A percentile compares a stretch with the other conserved stretches of the same genome.
These are phyloP conservation scores for Melipona beecheii DNA, from an alignment of 2,888 invertebrate genomes.

Conservation along the genomic window DNA sequence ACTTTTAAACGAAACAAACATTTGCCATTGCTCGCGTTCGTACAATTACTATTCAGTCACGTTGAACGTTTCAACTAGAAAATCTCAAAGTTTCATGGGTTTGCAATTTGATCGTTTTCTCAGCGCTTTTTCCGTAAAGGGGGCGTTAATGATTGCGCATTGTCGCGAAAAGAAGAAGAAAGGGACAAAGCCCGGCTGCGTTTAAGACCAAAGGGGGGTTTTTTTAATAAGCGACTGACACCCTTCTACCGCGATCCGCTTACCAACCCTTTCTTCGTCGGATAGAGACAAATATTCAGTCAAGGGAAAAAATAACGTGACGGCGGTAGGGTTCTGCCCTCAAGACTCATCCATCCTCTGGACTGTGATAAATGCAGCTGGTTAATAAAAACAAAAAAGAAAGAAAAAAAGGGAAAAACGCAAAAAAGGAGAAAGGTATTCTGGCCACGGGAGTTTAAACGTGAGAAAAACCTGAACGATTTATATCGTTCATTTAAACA, in stretches of 20 bases:
- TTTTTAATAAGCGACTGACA: conserved; percentile 77
- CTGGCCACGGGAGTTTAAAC: conserved; percentile 15
- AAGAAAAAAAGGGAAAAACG: not conserved
- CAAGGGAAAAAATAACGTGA: conserved; percentile 68
- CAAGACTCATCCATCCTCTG: conserved; percentile 67
- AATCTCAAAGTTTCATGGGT: conserved; percentile 23
- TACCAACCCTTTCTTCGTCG: conserved; percentile 70
- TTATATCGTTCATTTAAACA: conserved; percentile 42
- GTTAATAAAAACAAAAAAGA: conserved; percentile 63
- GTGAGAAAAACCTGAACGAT: conserved; percentile 38
- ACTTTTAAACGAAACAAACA: too few species aligned
- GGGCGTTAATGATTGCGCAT: conserved; percentile 75
- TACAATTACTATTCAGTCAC: not conserved
- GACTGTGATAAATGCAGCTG: conserved; percentile 74
- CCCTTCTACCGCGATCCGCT: conserved; percentile 71
- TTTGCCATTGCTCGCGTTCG: too few species aligned
- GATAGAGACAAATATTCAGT: conserved; percentile 72
- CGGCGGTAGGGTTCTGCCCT: conserved; percentile 59
- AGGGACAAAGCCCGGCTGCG: conserved; percentile 63
- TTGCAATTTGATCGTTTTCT: conserved; percentile 58
- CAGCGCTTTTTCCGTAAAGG: conserved; percentile 30
- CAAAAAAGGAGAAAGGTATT: not conserved
- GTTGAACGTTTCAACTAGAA: not conserved
- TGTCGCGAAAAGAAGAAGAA: conserved; percentile 67
- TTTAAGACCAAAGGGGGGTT: conserved; percentile 66